phyloP scores from a whole-genome alignment of 1,140 invertebrate genomes.

The Paramacrobiotus metropolitanus region DNA sequence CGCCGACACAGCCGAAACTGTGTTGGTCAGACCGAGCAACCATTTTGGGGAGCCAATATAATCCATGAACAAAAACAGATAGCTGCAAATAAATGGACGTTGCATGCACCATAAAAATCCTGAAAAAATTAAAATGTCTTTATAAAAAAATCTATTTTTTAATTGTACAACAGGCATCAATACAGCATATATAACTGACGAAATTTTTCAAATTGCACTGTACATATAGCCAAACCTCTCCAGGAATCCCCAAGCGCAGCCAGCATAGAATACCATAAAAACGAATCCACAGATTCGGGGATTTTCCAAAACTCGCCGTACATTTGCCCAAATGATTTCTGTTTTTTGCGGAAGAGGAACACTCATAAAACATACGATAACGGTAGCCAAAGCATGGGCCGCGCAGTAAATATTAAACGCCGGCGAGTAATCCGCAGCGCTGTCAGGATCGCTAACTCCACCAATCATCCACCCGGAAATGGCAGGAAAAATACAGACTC shows the following conservation, averaged over 20 bases:
- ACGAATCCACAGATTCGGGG: not conserved
- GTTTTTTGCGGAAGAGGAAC: not conserved
- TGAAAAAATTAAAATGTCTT: not conserved
- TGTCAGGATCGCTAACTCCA: not conserved
- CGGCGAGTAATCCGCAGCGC: not conserved
- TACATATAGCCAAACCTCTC: not conserved
- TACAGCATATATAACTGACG: not conserved
- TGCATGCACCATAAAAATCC: not conserved
- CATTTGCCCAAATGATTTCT: not conserved
- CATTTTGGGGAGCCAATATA: too few species aligned
- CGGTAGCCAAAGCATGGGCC: not conserved
- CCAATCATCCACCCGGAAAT: not conserved
- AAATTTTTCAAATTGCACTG: too few species aligned
- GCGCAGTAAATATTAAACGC: not conserved
- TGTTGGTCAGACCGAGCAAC: too few species aligned
- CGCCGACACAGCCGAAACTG: too few species aligned
- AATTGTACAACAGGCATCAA: not conserved
- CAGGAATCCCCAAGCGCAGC: not conserved
- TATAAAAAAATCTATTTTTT: not conserved
- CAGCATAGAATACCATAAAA: not conserved
- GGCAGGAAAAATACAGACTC: not conserved
- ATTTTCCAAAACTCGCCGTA: not conserved
- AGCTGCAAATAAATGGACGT: not conserved
- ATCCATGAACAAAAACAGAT: not conserved
- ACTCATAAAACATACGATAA: not conserved